A percentile compares a stretch with the other conserved stretches of the same genome.
These are phyloP conservation scores for Smithornis capensis DNA, from an alignment of 2,113 vertebrate species.

Conservation along the genomic window DNA sequence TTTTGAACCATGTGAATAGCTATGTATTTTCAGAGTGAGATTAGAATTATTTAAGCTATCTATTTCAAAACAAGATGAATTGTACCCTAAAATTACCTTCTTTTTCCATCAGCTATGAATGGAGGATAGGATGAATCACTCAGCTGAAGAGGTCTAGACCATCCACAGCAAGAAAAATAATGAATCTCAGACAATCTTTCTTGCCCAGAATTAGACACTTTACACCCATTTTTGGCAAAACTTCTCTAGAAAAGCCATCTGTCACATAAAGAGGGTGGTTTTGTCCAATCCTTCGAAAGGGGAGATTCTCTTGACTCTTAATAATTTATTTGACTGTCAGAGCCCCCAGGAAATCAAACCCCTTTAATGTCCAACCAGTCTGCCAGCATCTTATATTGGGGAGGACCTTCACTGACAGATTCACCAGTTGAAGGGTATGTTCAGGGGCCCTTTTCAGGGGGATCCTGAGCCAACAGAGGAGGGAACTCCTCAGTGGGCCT, in stretches of 20 bases:
- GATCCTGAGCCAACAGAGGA: too few relatives aligned
- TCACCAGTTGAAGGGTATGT: too few relatives aligned
- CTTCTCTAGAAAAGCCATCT: background rate
- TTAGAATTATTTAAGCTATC: background rate
- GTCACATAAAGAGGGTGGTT: too few relatives aligned
- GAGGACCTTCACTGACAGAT: too few relatives aligned
- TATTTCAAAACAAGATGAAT: background rate
- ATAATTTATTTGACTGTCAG: too few relatives aligned
- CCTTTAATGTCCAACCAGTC: too few relatives aligned
- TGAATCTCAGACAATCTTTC: background rate
- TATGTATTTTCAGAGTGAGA: background rate
- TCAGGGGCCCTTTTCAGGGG: too few relatives aligned
- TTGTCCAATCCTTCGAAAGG: too few relatives aligned
- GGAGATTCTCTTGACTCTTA: too few relatives aligned
- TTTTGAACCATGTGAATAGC: background rate
- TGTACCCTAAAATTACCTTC: background rate
- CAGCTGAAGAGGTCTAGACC: background rate
- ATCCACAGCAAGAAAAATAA: background rate
- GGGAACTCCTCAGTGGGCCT: too few relatives aligned
- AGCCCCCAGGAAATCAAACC: too few relatives aligned
- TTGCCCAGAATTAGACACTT: background rate
- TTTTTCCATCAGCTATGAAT: background rate
- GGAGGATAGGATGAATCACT: background rate
- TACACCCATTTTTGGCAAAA: background rate
- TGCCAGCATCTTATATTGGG: too few relatives aligned